These are phyloP conservation scores for Merluccius polli DNA, from an alignment of 2,797 vertebrate genomes.

Conservation along the genomic window DNA sequence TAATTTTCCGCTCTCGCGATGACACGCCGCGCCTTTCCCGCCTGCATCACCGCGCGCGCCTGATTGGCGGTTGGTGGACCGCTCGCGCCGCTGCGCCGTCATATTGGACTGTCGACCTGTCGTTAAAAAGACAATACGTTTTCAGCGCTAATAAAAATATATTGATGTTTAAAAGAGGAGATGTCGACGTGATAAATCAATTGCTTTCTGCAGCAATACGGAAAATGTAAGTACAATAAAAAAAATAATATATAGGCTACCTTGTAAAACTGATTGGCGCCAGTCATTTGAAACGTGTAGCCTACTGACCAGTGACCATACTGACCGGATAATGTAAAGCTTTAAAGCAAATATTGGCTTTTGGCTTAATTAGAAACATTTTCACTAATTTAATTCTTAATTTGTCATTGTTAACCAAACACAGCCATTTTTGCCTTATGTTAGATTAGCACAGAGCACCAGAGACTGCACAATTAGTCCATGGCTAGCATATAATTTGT, in stretches of 20 bases:
- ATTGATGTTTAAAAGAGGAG: conserved; percentile 21
- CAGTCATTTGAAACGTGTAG: too few species aligned
- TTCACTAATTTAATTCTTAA: too few species aligned
- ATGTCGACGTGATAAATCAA: conserved; percentile 24
- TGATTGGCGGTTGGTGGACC: too few species aligned
- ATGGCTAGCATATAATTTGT: background rate
- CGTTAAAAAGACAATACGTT: background rate
- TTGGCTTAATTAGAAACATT: too few species aligned
- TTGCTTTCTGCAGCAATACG: conserved; percentile 4
- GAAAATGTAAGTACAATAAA: background rate
- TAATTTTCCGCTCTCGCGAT: background rate
- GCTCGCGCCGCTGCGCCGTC: too few species aligned
- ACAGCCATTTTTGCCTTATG: background rate
- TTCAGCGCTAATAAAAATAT: conserved; percentile 28
- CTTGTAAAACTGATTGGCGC: background rate
- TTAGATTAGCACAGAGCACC: background rate
- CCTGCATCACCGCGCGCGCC: too few species aligned
- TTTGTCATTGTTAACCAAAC: too few species aligned
- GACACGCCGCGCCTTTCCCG: too few species aligned
- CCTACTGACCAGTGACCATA: too few species aligned
- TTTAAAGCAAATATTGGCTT: too few species aligned
- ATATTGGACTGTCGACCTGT: too few species aligned
- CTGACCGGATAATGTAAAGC: background rate
- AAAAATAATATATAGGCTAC: too few species aligned
- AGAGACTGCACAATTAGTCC: background rate